These are phyloP conservation scores for Genyomyrus donnyi DNA, from an alignment of 2,113 vertebrate genomes.

Conservation along the genomic window DNA sequence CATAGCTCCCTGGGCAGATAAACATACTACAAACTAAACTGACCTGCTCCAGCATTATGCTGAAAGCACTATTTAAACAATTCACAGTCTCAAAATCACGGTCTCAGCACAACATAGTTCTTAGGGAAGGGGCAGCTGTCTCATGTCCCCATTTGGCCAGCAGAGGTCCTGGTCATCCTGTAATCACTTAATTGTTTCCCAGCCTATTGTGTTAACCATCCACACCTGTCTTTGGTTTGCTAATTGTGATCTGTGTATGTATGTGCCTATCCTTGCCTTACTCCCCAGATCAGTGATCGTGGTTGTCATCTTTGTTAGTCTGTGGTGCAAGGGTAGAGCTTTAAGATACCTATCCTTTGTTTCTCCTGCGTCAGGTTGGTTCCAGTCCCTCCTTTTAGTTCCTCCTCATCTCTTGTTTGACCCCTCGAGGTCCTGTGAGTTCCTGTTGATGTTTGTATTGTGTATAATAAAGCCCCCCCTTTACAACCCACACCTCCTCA, in stretches of 20 bases:
- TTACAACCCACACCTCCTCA: neutral
- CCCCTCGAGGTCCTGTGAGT: neutral
- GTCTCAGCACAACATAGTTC: neutral
- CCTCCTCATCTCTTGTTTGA: neutral
- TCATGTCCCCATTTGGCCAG: neutral
- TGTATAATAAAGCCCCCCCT: neutral
- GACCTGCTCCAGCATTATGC: neutral
- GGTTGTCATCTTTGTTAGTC: neutral
- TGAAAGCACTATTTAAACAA: neutral
- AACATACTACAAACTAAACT: neutral
- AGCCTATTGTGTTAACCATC: neutral
- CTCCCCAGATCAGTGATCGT: neutral
- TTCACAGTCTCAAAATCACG: neutral
- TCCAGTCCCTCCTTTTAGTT: neutral
- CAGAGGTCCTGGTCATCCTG: neutral
- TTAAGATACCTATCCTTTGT: neutral
- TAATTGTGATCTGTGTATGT: neutral
- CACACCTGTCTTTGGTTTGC: neutral
- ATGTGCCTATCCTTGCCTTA: neutral
- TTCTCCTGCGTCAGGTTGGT: neutral
- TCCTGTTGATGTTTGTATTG: neutral
- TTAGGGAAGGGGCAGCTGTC: neutral
- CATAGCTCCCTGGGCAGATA: neutral
- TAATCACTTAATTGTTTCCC: neutral
- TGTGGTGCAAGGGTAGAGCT: neutral